These are phyloP conservation scores for Rhynchopsitta pachyrhyncha DNA, from an alignment of 2,113 vertebrate genomes.

Conservation along the genomic window DNA sequence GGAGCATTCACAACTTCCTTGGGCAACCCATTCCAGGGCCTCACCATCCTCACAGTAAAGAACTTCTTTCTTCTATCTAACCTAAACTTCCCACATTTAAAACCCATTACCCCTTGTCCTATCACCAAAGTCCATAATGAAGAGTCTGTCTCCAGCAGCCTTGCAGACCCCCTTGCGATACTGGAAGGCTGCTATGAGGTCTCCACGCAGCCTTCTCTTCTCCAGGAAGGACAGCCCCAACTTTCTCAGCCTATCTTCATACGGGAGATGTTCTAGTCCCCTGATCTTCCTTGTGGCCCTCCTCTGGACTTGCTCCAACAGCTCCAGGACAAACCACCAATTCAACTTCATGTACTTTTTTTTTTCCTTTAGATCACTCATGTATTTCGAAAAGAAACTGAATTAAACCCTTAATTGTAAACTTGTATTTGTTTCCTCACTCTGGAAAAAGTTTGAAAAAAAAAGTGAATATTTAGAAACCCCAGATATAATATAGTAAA, in stretches of 20 bases:
- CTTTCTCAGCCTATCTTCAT: not conserved
- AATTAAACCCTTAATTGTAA: not conserved
- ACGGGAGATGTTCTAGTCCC: not conserved
- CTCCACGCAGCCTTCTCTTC: not conserved
- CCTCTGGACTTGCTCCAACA: not conserved
- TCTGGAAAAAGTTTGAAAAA: not conserved
- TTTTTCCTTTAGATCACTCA: not conserved
- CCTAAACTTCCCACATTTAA: not conserved
- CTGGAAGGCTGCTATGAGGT: not conserved
- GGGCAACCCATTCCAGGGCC: not conserved
- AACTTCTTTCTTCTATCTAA: not conserved
- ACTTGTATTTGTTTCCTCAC: not conserved
- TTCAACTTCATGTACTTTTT: not conserved
- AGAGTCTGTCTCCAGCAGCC: not conserved
- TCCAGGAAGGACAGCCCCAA: not conserved
- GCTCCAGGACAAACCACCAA: not conserved
- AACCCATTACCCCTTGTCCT: not conserved
- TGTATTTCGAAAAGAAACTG: not conserved
- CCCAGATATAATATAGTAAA: not conserved
- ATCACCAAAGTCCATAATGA: not conserved
- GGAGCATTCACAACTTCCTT: not conserved
- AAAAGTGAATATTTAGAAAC: not conserved
- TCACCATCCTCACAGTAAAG: not conserved
- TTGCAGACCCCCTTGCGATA: not conserved
- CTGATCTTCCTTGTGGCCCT: not conserved